Evolutionary conservation across 2,888 invertebrate genomes (phyloP).

Genomic region (Hydropsyche betteni): DNA sequence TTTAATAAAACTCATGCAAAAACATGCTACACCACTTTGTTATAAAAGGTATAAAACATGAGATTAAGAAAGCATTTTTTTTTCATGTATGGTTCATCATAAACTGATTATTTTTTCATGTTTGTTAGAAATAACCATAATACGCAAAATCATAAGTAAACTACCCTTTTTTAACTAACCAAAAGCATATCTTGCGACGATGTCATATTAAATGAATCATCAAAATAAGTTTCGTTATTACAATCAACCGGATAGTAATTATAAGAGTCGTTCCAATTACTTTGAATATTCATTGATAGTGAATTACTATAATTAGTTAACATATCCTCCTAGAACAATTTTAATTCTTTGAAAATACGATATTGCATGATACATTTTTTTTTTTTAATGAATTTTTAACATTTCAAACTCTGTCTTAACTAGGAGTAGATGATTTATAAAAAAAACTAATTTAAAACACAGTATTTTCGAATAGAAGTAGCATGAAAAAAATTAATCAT

Average conservation of each 20-base stretch:
- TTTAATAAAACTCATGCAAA: too few species aligned
- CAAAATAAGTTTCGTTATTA: conserved; percentile 46
- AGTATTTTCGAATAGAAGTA: not conserved
- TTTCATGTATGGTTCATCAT: too few species aligned
- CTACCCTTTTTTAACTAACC: conserved; percentile 43
- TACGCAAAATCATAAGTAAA: too few species aligned
- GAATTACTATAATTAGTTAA: conserved; percentile 2
- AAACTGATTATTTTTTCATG: too few species aligned
- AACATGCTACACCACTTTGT: too few species aligned
- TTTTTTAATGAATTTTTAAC: too few species aligned
- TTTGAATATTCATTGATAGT: not conserved
- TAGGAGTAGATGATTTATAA: too few species aligned
- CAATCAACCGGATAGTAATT: not conserved
- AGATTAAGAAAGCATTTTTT: too few species aligned
- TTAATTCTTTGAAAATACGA: not conserved
- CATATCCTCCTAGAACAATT: conserved; percentile 22
- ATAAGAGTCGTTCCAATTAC: conserved; percentile 5
- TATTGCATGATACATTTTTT: not conserved
- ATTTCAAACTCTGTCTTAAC: too few species aligned
- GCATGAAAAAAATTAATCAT: not conserved
- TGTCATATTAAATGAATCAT: conserved; percentile 41
- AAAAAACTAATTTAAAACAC: not conserved
- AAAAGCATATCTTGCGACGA: conserved; percentile 40
- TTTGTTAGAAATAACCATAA: too few species aligned
- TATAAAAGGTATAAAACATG: too few species aligned